A percentile compares a stretch with the other conserved stretches of the same genome.
Conservation (phyloP, 2,888 invertebrate genomes). For the Standfussiana lucernea region DNA sequence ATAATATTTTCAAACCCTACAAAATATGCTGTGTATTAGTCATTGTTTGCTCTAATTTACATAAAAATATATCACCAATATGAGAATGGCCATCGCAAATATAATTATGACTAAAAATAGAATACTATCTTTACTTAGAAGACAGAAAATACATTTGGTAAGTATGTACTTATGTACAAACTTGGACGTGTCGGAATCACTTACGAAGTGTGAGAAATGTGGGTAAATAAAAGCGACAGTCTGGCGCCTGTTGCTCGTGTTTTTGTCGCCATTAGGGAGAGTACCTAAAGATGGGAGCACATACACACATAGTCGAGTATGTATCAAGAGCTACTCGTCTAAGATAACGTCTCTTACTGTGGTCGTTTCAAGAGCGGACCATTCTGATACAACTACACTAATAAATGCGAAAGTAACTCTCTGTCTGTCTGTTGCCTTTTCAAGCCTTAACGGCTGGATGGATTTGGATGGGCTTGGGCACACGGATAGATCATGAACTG, state of each 20-base stretch:
- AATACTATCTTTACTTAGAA: slow-evolving; percentile 13
- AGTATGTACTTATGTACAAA: background rate
- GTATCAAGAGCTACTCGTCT: background rate
- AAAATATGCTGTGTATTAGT: background rate
- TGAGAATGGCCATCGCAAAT: slow-evolving; percentile 6
- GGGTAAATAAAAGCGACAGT: slow-evolving; percentile 29
- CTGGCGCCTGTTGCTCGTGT: slow-evolving; percentile 36
- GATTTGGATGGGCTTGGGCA: background rate
- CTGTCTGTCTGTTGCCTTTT: background rate
- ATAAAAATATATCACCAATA: slow-evolving; percentile 5
- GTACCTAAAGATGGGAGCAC: background rate
- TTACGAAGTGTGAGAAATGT: slow-evolving; percentile 26
- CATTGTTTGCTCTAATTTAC: background rate
- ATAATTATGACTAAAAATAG: slow-evolving; percentile 1
- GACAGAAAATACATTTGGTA: slow-evolving; percentile 5
- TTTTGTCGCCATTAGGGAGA: slow-evolving; percentile 14
- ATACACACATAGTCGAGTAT: background rate
- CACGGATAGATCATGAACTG: background rate
- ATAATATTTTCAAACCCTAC: no score
- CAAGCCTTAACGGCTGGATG: background rate
- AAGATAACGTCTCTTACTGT: background rate
- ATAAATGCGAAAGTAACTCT: background rate
- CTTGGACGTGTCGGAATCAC: slow-evolving; percentile 8
- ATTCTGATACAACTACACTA: background rate
- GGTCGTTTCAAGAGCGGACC: no score